Base-by-base conservation (phyloP, 2,888 invertebrate species). In the Euspilapteryx auroguttella region DNA sequence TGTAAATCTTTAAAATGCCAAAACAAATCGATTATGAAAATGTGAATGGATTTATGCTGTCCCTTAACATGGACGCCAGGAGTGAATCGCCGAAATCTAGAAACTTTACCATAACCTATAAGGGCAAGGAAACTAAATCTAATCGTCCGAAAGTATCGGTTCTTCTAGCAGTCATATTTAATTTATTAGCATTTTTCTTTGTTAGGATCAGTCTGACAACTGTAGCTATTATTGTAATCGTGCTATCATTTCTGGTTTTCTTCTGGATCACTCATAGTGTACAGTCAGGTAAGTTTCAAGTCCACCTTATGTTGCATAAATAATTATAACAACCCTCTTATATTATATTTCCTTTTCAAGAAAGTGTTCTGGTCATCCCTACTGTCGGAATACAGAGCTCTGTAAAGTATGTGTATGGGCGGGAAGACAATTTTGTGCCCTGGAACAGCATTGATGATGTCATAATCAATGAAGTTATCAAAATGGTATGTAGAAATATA, bases 391-490 rank as follows among this genome's bases (percentile, higher is more conserved):
- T 77, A 23, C 73, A 75, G 36, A 61, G 55, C 37, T 55, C 71
- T 3, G 50, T 64, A 2, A 64, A 71, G 32, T 77, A 68, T 64
- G 63, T 71, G 2, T 55, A 44, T 34, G 69, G 73, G 1, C 44
- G 47, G 37, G 61, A 69, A 41, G 57, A 64, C 28, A 47, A 48
- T 10, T 77, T 66, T 38, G 49, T 76, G 3, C 54, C 69, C 10
- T 77, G 77, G 77, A 38, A 55, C 4, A 53, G 45, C 35, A 53
- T 77, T 34, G 64, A 73, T 38, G 73, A 73, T 49, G 53, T 77
- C 22, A 61, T 77, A 14, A 76, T 77, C 20, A 73, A 75, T 51
- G 77, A 77, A 61, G 75, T 75, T 27, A 55, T 77, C 26, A 61
- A 66, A 47, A 44, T 64, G 53, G 77, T 77, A 43, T 51, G 28